A percentile compares a stretch with the other conserved stretches of the same genome.
These are phyloP conservation scores for Trichopoda pennipes DNA, from an alignment of 2,888 invertebrate species.

Conservation along the genomic window DNA sequence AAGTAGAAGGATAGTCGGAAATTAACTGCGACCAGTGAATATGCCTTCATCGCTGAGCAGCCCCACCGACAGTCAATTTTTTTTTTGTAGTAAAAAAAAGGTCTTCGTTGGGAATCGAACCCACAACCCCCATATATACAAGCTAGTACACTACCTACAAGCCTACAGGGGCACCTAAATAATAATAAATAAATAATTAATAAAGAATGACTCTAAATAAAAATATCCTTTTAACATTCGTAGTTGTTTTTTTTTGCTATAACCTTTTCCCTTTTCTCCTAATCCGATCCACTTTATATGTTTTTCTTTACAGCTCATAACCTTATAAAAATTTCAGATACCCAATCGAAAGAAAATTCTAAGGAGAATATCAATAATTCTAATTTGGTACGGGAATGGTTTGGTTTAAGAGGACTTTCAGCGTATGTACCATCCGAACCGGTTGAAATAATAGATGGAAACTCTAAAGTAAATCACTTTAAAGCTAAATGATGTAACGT, in stretches of 20 bases:
- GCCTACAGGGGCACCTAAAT: too few species aligned
- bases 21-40: too few species aligned
- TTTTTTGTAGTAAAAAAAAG: too few species aligned
- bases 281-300: background rate
- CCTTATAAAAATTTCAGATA: constrained; percentile 61
- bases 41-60: too few species aligned
- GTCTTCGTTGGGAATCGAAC: too few species aligned
- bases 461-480: constrained; percentile 84
- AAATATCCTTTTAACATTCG: background rate
- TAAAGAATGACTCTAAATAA: too few species aligned
- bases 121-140: too few species aligned
- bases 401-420: constrained; percentile 82
- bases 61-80: too few species aligned
- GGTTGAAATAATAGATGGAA: constrained; percentile 83
- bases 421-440: constrained; percentile 82
- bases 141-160: too few species aligned
- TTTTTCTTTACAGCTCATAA: constrained; percentile 63
- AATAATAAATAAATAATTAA: too few species aligned
- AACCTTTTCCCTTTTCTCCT: constrained; percentile 23
- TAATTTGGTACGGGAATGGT: constrained; percentile 79
- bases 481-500: constrained; percentile 65
- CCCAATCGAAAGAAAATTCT: constrained; percentile 60
- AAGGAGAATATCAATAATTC: constrained; percentile 55
- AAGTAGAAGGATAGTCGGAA: too few species aligned
- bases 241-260: background rate